Conservation (phyloP, 2,113 vertebrate species). For the Eleginops maclovinus region DNA sequence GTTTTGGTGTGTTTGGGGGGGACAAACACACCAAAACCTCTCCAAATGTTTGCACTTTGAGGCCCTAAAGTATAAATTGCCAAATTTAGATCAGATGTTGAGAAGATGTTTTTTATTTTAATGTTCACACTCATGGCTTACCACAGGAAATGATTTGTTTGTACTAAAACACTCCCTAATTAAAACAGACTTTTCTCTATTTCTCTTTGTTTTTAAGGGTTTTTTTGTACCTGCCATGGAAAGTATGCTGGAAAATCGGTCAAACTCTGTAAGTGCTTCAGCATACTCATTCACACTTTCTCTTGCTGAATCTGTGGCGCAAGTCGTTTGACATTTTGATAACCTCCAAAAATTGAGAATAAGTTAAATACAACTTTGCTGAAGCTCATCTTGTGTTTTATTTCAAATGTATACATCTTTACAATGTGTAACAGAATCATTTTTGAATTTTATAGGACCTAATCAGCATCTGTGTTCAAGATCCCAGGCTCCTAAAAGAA, state of each 20-base stretch:
- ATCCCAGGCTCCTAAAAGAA: conserved; percentile 89
- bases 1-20: conserved; percentile 11
- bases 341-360: no score
- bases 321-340: background rate
- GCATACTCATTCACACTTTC: background rate
- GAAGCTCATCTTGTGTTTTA: background rate
- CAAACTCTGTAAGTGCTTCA: conserved; percentile 69
- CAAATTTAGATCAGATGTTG: no score
- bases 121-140: no score
- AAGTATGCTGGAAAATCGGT: conserved; percentile 49
- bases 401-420: background rate
- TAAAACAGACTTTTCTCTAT: background rate
- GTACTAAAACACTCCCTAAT: background rate
- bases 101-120: no score
- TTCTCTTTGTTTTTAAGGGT: conserved; percentile 14
- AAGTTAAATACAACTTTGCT: no score
- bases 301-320: background rate
- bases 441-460: conserved; percentile 87
- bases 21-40: no score
- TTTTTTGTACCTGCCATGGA: conserved; percentile 69
- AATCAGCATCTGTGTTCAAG: conserved; percentile 89
- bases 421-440: background rate
- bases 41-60: conserved; percentile 6
- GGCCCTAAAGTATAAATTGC: conserved; percentile 7
- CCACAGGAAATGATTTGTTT: background rate